Conservation (phyloP, 2,888 invertebrate genomes). For the Hetaerina titia region DNA sequence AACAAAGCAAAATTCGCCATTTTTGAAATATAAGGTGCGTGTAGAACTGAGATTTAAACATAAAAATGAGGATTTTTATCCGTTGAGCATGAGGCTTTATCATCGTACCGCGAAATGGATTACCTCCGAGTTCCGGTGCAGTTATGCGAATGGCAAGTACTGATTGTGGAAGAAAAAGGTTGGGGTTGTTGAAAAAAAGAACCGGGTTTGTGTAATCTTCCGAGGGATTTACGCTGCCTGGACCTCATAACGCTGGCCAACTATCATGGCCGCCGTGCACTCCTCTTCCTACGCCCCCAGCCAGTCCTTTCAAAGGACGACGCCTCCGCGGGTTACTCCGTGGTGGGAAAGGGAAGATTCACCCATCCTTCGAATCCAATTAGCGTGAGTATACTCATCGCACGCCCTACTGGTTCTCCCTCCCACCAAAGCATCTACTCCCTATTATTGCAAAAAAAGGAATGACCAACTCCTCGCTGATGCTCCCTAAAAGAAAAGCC, state of each 20-base stretch:
- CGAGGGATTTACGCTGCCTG: not conserved
- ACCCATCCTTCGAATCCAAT: constrained; percentile 1
- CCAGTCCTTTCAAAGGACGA: not conserved
- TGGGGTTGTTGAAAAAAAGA: not conserved
- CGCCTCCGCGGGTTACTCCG: not conserved
- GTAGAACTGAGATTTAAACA: too few species aligned
- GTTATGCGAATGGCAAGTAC: not conserved
- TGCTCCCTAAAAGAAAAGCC: not conserved
- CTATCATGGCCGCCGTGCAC: not conserved
- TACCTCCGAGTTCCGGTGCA: not conserved
- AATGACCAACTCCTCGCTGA: not conserved
- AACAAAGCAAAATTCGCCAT: too few species aligned
- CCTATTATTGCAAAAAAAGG: not conserved
- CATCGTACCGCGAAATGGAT: not conserved
- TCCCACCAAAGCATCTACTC: not conserved
- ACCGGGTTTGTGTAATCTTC: not conserved
- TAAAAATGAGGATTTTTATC: too few species aligned
- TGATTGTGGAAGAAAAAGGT: not conserved
- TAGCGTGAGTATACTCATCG: not conserved
- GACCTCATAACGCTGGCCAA: not conserved
- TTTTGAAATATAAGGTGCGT: too few species aligned
- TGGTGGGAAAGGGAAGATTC: not conserved
- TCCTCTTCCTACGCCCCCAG: not conserved
- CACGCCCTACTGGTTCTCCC: not conserved
- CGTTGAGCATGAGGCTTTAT: too few species aligned